Conservation (phyloP, 2,888 invertebrate genomes). For the Agrenia bidenticulata region DNA sequence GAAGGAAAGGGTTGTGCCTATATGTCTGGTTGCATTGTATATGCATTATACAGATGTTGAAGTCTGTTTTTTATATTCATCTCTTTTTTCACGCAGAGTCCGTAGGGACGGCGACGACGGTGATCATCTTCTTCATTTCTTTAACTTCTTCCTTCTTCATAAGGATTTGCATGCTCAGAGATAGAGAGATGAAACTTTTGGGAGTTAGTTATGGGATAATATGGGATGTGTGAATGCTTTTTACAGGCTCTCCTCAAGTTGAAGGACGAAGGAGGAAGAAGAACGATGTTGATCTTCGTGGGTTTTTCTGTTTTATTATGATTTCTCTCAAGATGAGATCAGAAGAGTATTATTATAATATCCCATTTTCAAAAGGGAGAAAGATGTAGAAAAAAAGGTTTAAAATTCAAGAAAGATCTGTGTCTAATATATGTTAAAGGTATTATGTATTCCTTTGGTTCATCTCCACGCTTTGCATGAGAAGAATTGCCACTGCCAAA, state of each 20-base stretch:
- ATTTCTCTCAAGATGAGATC: slow-evolving; percentile 15
- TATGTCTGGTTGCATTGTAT: slow-evolving; percentile 10
- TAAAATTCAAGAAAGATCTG: too few relatives aligned
- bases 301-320: slow-evolving; percentile 11
- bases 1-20: slow-evolving; percentile 9
- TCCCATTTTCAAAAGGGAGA: too few relatives aligned
- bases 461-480: not conserved
- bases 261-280: slow-evolving; percentile 1
- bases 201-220: not conserved
- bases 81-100: slow-evolving; percentile 18
- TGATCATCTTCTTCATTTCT: slow-evolving; percentile 16
- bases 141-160: slow-evolving; percentile 8
- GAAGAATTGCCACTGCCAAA: slow-evolving; percentile 4
- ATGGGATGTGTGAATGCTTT: slow-evolving; percentile 7
- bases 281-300: slow-evolving; percentile 4
- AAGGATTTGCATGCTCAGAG: not conserved
- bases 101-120: slow-evolving; percentile 16
- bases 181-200: slow-evolving; percentile 2
- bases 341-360: not conserved
- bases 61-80: slow-evolving; percentile 17
- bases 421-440: too few relatives aligned
- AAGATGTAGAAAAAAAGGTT: too few relatives aligned
- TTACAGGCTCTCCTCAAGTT: slow-evolving; percentile 5
- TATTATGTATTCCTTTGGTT: not conserved
- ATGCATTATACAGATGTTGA: slow-evolving; percentile 5